These are phyloP conservation scores for Eublepharis macularius DNA, from an alignment of 2,113 vertebrate species.

Conservation along the genomic window DNA sequence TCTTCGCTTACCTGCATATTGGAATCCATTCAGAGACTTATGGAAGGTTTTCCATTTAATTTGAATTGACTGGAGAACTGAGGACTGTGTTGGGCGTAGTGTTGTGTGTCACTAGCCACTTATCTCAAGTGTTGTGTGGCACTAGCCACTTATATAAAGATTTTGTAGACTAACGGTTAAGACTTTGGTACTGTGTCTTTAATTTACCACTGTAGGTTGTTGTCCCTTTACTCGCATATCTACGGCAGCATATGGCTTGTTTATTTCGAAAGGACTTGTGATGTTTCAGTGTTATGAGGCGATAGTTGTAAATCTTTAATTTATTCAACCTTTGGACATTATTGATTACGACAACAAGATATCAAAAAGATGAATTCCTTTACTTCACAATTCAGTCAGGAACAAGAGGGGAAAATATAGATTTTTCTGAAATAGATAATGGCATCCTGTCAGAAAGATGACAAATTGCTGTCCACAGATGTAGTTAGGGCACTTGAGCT, in stretches of 20 bases:
- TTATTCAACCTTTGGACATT: slow-evolving; percentile 92
- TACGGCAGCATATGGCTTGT: not conserved
- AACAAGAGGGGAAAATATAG: slow-evolving; percentile 89
- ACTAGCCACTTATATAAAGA: too few species aligned
- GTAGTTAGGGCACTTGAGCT: slow-evolving; percentile 78
- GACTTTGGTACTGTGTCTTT: too few species aligned
- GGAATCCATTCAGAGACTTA: too few species aligned
- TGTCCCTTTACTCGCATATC: too few species aligned
- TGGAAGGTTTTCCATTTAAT: too few species aligned
- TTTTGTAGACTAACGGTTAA: too few species aligned
- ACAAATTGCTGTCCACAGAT: slow-evolving; percentile 95
- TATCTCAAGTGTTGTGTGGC: too few species aligned
- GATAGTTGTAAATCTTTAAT: slow-evolving; percentile 79
- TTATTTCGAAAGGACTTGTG: not conserved
- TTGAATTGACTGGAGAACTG: too few species aligned
- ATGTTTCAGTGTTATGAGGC: not conserved
- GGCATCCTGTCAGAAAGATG: slow-evolving; percentile 94
- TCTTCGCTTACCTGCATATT: too few species aligned
- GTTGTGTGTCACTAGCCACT: too few species aligned
- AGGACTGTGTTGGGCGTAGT: too few species aligned
- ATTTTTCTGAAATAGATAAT: slow-evolving; percentile 98
- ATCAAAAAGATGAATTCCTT: slow-evolving; percentile 87
- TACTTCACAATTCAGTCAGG: slow-evolving; percentile 79
- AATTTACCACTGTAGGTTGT: too few species aligned
- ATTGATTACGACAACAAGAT: slow-evolving; percentile 93